Evolutionary conservation across 2,113 vertebrate genomes (phyloP), one percentile per base, ranked within the genome.

Genomic region (Catharus fuscescens): DNA sequence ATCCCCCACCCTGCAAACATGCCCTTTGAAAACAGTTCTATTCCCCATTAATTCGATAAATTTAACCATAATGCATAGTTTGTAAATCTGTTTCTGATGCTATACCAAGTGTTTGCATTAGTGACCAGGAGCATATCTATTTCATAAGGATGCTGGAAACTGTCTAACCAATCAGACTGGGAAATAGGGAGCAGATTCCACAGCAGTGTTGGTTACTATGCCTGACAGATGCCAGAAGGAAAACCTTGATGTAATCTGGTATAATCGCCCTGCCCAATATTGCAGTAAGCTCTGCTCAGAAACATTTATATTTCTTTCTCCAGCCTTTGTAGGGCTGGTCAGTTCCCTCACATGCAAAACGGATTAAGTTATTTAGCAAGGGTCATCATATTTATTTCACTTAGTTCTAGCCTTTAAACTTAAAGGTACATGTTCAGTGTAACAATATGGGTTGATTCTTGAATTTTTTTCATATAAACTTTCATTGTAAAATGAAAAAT

Each of bases 201-300:
- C 53, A 59, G 92, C 74, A 71, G 26, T 54, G 67, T 64, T 92
- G 45, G 90, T 97, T 93, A 66, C 94, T 90, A 47, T 77, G 90
- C 87, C 74, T 91, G 90, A 94, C 97, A 97, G 94, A 96, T 96
- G 94, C 83, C 80, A 90, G 82, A 65, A 95, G 80, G 67, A 92
- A 94, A 96, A 80, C 73, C 81, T 95, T 38, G 57, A 36, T 91
- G 72, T 96, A 96, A 96, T 96, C 95, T 91, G 47, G 34, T 70
- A 21, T 96, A 97, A 97, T 96, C 80, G 0, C 66, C 9, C 57
- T 81, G 88, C 71, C 80, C 64, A 44, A 18, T 86, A 42, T 6
- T 8, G 11, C 88, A 80, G 67, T 77, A 48, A 52, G n/a, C 69
- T 86, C 50, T 82, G 21, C 70, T 70, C 70, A 53, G 52, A 69